Evolutionary conservation across 2,113 vertebrate species (phyloP).

Genomic region (Osmerus eperlanus): DNA sequence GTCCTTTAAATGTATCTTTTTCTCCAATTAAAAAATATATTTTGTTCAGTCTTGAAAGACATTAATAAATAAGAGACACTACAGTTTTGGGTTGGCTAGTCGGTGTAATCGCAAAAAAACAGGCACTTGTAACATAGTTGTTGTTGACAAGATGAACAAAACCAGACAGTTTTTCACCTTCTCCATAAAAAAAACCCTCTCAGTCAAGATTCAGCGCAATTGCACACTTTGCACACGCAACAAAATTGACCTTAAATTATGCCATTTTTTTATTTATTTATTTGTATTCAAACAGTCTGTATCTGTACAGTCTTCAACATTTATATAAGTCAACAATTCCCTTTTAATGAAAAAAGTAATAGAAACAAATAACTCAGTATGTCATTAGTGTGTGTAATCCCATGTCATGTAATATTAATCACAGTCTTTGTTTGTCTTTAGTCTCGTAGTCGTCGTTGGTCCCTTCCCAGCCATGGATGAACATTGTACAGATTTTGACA

Average conservation of each 20-base stretch:
- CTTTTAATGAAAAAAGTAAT: not conserved
- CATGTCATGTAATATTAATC: slow-evolving; percentile 34
- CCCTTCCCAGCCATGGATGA: slow-evolving; percentile 46
- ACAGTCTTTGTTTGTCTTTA: slow-evolving; percentile 23
- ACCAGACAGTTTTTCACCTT: too few relatives aligned
- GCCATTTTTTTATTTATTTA: too few relatives aligned
- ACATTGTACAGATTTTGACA: slow-evolving; percentile 66
- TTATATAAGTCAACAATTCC: not conserved
- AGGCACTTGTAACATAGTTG: too few relatives aligned
- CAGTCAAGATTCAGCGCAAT: too few relatives aligned
- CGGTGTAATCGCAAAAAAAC: too few relatives aligned
- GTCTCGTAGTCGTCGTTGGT: too few relatives aligned
- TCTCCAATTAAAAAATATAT: not conserved
- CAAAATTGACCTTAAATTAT: too few relatives aligned
- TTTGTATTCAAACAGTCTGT: not conserved
- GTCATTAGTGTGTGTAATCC: not conserved
- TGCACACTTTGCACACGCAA: too few relatives aligned
- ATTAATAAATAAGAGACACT: not conserved
- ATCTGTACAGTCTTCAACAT: not conserved
- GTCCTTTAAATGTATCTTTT: not conserved
- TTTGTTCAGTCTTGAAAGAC: not conserved
- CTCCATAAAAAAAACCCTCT: too few relatives aligned
- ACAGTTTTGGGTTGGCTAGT: too few relatives aligned
- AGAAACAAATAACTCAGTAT: not conserved
- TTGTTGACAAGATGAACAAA: too few relatives aligned